Evolutionary conservation across 1,140 invertebrate genomes (phyloP).

Genomic region (Drosophila melanica): DNA sequence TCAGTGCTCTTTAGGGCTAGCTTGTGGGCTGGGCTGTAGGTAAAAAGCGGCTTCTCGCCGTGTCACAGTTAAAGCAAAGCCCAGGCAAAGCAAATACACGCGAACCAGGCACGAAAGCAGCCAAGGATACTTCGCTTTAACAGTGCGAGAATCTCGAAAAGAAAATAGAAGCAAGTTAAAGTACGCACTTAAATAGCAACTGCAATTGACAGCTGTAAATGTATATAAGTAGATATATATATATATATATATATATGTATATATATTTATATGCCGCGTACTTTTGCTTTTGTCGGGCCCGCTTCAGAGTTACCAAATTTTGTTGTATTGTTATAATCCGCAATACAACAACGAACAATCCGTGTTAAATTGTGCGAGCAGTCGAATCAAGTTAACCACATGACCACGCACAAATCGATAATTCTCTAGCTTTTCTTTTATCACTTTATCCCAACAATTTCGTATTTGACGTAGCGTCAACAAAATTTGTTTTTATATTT

Average conservation of each 20-base stretch:
- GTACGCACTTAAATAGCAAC: slow-evolving; percentile 11
- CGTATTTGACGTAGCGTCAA: too few relatives aligned
- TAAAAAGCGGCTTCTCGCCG: background rate
- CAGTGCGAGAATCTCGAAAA: background rate
- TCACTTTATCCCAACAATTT: background rate
- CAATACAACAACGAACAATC: slow-evolving; percentile 40
- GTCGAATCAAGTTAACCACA: slow-evolving; percentile 40
- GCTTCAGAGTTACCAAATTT: slow-evolving; percentile 17
- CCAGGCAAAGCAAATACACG: slow-evolving; percentile 11
- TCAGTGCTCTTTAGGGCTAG: slow-evolving; percentile 4
- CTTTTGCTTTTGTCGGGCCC: background rate
- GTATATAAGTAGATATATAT: background rate
- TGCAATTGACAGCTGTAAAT: slow-evolving; percentile 27
- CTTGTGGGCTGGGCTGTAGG: background rate
- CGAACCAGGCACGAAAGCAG: background rate
- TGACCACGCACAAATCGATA: slow-evolving; percentile 44
- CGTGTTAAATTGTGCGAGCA: slow-evolving; percentile 42
- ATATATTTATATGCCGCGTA: background rate
- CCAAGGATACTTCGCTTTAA: slow-evolving; percentile 1
- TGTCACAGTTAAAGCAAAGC: slow-evolving; percentile 30
- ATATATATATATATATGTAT: background rate
- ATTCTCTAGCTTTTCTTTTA: slow-evolving; percentile 1
- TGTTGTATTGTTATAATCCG: slow-evolving; percentile 27
- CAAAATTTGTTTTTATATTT: too few relatives aligned
- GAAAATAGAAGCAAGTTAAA: background rate